Evolutionary conservation across 2,888 invertebrate species (phyloP).

Genomic region (Pseudoips prasinana): DNA sequence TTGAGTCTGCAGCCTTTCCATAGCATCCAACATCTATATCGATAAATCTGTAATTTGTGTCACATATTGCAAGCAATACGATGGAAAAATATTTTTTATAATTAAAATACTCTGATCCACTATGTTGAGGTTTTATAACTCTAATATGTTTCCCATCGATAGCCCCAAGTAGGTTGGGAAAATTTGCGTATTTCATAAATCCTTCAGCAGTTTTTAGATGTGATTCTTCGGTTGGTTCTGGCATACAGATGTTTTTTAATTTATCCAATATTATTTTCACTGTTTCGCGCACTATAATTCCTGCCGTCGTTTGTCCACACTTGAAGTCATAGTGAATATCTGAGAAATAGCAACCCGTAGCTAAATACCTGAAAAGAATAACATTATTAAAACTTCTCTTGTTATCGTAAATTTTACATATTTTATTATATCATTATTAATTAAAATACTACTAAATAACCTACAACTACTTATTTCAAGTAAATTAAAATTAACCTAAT

Average conservation of each 20-base stretch:
- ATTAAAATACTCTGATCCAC: slow-evolving; percentile 12
- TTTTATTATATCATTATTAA: too few relatives aligned
- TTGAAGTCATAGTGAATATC: slow-evolving; percentile 2
- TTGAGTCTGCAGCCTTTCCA: slow-evolving; percentile 2
- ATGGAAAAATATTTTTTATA: slow-evolving; percentile 15
- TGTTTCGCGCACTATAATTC: slow-evolving; percentile 11
- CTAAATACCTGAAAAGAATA: too few relatives aligned
- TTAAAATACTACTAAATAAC: too few relatives aligned
- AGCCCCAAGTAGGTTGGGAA: slow-evolving; percentile 16
- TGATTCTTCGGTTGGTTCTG: slow-evolving; percentile 13
- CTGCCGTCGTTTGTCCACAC: slow-evolving; percentile 6
- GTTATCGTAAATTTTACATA: too few relatives aligned
- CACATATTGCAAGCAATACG: slow-evolving; percentile 3
- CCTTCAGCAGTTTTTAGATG: slow-evolving; percentile 13
- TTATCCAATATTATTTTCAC: slow-evolving; percentile 12
- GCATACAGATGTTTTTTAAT: slow-evolving; percentile 13
- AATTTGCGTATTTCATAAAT: slow-evolving; percentile 8
- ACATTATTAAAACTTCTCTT: too few relatives aligned
- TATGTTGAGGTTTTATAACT: too few relatives aligned
- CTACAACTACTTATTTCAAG: too few relatives aligned
- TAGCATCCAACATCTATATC: slow-evolving; percentile 4
- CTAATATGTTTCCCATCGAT: too few relatives aligned
- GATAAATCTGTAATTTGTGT: slow-evolving; percentile 5
- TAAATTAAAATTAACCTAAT: too few relatives aligned
- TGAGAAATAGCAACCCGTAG: slow-evolving; percentile 8